A percentile compares a stretch with the other conserved stretches of the same genome.
Conservation (phyloP, 2,888 invertebrate species). For the Chloroclystis v-ata region DNA sequence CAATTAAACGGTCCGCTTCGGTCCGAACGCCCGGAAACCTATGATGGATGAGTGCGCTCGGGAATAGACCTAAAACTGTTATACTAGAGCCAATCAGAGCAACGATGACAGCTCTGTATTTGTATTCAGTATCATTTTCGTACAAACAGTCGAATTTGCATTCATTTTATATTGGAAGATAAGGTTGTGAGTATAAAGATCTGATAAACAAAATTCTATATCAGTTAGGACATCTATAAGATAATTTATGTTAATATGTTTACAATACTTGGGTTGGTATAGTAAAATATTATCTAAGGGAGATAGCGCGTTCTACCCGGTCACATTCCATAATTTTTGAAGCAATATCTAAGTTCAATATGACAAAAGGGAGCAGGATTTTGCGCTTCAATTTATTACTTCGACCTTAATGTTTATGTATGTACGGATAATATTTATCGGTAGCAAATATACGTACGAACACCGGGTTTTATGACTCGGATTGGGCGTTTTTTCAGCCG, state of each 20-base stretch:
- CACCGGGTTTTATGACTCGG: conserved; percentile 9
- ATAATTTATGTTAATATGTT: too few relatives aligned
- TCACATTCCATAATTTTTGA: too few relatives aligned
- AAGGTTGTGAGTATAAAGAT: too few relatives aligned
- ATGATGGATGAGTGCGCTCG: conserved; percentile 18
- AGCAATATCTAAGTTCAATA: conserved; percentile 5
- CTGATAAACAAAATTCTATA: too few relatives aligned
- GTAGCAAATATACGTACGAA: conserved; percentile 21
- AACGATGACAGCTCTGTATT: too few relatives aligned
- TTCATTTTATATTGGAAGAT: too few relatives aligned
- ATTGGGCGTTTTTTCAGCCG: neutral
- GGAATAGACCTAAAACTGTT: neutral
- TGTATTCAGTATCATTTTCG: too few relatives aligned
- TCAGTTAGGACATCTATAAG: too few relatives aligned
- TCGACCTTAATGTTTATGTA: conserved; percentile 29
- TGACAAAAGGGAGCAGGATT: conserved; percentile 37
- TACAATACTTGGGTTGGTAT: too few relatives aligned
- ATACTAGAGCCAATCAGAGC: neutral
- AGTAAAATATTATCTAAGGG: too few relatives aligned
- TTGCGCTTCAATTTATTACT: conserved; percentile 39
- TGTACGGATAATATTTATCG: conserved; percentile 27
- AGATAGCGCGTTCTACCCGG: too few relatives aligned
- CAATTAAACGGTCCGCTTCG: conserved; percentile 17
- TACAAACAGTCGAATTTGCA: too few relatives aligned
- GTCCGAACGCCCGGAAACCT: conserved; percentile 12